A percentile compares a stretch with the other conserved stretches of the same genome.
These are phyloP conservation scores for Sesamia inferens DNA, from an alignment of 2,888 invertebrate genomes.

Conservation along the genomic window DNA sequence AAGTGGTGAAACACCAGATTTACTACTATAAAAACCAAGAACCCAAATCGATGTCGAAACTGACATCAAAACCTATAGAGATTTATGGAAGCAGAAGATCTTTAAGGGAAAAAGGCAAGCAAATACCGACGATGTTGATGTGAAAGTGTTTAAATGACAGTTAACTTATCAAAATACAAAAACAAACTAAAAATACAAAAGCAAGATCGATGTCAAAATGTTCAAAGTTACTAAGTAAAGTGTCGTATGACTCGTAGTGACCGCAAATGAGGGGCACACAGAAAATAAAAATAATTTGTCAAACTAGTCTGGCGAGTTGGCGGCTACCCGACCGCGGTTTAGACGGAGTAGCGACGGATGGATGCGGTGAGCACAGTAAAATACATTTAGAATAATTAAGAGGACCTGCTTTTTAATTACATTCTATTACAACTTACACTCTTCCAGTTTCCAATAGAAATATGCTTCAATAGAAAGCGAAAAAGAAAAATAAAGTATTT, in stretches of 20 bases:
- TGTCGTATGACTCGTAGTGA: constrained; percentile 72
- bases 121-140: not conserved
- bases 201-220: constrained; percentile 54
- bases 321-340: constrained; percentile 70
- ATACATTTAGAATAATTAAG: not conserved
- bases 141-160: constrained; percentile 18
- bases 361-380: constrained; percentile 25
- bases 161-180: constrained; percentile 7
- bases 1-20: not conserved
- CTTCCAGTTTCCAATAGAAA: not conserved
- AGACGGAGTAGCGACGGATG: constrained; percentile 38
- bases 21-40: constrained; percentile 3
- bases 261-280: constrained; percentile 75
- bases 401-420: no score
- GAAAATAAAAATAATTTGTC: constrained; percentile 85
- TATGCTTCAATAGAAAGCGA: no score
- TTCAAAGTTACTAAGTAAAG: constrained; percentile 61
- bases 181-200: constrained; percentile 4
- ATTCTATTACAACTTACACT: not conserved
- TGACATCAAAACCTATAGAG: not conserved
- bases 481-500: no score
- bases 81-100: not conserved
- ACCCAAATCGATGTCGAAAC: constrained; percentile 42
- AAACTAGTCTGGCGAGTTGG: constrained; percentile 77
- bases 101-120: not conserved